Evolutionary conservation across 2,113 vertebrate species (phyloP).

Genomic region (Hippopotamus amphibius): DNA sequence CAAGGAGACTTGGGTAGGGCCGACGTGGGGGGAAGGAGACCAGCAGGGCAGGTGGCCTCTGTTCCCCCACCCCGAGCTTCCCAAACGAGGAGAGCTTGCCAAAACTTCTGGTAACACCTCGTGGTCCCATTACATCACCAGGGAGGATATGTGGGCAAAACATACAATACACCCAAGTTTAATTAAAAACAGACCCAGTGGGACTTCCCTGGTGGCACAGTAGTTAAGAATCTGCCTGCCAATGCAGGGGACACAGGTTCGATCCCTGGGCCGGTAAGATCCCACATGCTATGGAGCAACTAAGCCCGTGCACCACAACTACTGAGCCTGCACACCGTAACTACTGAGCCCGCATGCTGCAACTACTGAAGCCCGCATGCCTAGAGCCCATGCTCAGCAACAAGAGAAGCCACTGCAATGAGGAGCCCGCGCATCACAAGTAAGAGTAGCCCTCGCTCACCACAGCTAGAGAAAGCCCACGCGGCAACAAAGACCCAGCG

Average conservation of each 20-base stretch:
- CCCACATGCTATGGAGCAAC: background rate
- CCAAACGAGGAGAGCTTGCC: background rate
- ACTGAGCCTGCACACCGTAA: fast-evolving
- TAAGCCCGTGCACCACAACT: background rate
- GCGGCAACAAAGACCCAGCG: background rate
- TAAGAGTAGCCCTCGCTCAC: too few relatives aligned
- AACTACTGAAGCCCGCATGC: too few relatives aligned
- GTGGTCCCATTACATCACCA: background rate
- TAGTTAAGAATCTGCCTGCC: background rate
- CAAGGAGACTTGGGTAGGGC: background rate
- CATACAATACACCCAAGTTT: background rate
- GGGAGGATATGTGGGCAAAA: background rate
- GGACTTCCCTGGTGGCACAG: background rate
- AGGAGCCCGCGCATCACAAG: too few relatives aligned
- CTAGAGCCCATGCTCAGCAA: too few relatives aligned
- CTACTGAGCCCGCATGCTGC: too few relatives aligned
- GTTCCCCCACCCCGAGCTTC: background rate
- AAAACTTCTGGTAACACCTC: background rate
- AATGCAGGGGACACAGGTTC: background rate
- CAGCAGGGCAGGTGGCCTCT: background rate
- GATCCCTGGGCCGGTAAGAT: background rate
- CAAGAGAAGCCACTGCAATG: too few relatives aligned
- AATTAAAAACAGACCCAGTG: background rate
- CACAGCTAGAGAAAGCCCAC: too few relatives aligned
- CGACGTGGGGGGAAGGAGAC: background rate